Base-by-base conservation (phyloP, 2,797 vertebrate species). In the Aulostomus chinensis region DNA sequence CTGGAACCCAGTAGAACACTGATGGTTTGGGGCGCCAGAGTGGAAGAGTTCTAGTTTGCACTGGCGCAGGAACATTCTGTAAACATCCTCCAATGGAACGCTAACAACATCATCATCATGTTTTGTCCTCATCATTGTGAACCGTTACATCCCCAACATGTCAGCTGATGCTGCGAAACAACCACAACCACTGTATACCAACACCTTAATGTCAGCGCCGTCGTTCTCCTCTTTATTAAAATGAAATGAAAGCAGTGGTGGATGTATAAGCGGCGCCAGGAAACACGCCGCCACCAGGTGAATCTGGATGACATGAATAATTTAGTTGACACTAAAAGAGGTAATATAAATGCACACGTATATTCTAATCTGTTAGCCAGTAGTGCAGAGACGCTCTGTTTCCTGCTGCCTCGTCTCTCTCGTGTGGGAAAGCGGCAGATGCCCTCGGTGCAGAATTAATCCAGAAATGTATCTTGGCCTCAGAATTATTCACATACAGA, bases 311-410 rank as follows among this genome's bases (percentile, higher is more conserved):
- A 86, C 83, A 90, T 91, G 90, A 91, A 92, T 91, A 88, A 91
- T 91, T 87, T 86, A 92, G 86, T 68, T 50, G 82, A 87, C 78
- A 84, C 71, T 88, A 89, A 90, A 91, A 84, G 77, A 91, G 88
- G 88, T 87, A 87, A 91, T 92, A 89, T 91, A 91, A 92, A 92
- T 91, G 89, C 91, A 92, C 86, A 90, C 86, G 80, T 88, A 90
- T 86, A 90, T 90, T 90, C 83, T 89, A 87, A 91, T 91, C 84
- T 88, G 58, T 76, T 60, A 58, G 67, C 52, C 58, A 59, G 52
- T 63, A 73, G 69, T 71, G 78, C 47, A 54, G 70, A 71, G 81
- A 80, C 34, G 71, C 74, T 72, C 62, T 75, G 74, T n/a, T n/a
- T n/a, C n/a, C n/a, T n/a, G n/a, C n/a, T n/a, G n/a, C 51, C 49